These are phyloP conservation scores for Tipula vernalis DNA, from an alignment of 2,888 invertebrate species.

Conservation along the genomic window DNA sequence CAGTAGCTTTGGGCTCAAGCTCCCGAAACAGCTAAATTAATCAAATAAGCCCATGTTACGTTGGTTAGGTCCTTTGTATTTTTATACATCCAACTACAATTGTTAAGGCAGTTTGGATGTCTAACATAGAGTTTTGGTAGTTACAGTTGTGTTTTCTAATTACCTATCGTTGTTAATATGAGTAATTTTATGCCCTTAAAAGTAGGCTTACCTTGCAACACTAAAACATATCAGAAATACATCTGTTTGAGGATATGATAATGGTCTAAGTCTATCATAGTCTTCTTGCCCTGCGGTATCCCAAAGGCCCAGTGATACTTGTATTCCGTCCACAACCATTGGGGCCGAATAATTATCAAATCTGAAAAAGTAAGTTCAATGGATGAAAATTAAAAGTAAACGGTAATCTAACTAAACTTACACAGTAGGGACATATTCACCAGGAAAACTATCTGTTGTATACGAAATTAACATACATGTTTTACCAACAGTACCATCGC, in stretches of 20 bases:
- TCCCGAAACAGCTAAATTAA: too few species aligned
- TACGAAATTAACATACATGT: constrained; percentile 90
- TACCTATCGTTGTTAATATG: too few species aligned
- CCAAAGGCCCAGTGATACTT: constrained; percentile 93
- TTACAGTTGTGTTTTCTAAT: too few species aligned
- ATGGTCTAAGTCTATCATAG: constrained; percentile 88
- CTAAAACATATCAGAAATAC: constrained; percentile 99
- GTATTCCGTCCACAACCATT: constrained; percentile 96
- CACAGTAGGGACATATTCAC: constrained; percentile 92
- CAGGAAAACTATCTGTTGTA: constrained; percentile 85
- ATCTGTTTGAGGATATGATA: constrained; percentile 98
- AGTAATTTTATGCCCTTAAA: too few species aligned
- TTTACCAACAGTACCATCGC: constrained; percentile 88
- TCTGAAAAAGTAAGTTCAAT: constrained; percentile 40
- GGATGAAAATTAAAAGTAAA: constrained; percentile 14
- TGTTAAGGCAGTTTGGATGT: too few species aligned
- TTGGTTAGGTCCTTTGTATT: too few species aligned
- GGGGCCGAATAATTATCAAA: constrained; percentile 99
- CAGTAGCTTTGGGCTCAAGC: too few species aligned
- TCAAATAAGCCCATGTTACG: too few species aligned
- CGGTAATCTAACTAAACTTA: constrained; percentile 42
- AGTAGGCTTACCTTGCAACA: constrained; percentile 54
- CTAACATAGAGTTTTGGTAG: too few species aligned
- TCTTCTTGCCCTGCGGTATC: constrained; percentile 98
- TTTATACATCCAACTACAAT: too few species aligned